phyloP scores from a whole-genome alignment of 2,797 vertebrate genomes.

The Iguana delicatissima region DNA sequence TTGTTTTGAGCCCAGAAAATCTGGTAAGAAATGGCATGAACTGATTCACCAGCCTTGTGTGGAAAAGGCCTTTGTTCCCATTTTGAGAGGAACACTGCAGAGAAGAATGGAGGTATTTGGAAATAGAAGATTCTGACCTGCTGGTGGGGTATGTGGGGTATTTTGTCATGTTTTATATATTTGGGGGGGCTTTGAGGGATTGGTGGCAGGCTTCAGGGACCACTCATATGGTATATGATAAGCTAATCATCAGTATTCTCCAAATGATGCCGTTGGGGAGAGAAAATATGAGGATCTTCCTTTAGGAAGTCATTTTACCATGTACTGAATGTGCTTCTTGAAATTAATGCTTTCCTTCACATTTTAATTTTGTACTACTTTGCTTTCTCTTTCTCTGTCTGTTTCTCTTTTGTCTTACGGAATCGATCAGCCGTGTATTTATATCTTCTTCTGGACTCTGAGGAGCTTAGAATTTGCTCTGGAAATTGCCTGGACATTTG shows the following conservation, averaged over 20 bases:
- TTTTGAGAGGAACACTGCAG: no score
- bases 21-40: no score
- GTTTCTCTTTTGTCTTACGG: not conserved
- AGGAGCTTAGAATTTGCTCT: not conserved
- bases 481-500: slow-evolving; percentile 12
- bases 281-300: fast-evolving
- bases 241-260: not conserved
- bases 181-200: no score
- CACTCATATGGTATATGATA: not conserved
- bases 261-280: not conserved
- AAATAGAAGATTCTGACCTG: no score
- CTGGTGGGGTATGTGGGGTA: no score
- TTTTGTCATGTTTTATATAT: no score
- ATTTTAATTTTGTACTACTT: not conserved
- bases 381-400: not conserved
- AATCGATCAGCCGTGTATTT: fast-evolving
- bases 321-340: not conserved
- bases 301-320: not conserved
- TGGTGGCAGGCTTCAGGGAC: not conserved
- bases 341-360: not conserved
- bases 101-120: no score
- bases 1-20: no score
- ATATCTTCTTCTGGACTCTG: not conserved
- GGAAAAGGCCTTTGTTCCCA: no score
- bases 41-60: no score